Base-by-base conservation (phyloP, 2,113 vertebrate species). In the Sebastes fasciatus region DNA sequence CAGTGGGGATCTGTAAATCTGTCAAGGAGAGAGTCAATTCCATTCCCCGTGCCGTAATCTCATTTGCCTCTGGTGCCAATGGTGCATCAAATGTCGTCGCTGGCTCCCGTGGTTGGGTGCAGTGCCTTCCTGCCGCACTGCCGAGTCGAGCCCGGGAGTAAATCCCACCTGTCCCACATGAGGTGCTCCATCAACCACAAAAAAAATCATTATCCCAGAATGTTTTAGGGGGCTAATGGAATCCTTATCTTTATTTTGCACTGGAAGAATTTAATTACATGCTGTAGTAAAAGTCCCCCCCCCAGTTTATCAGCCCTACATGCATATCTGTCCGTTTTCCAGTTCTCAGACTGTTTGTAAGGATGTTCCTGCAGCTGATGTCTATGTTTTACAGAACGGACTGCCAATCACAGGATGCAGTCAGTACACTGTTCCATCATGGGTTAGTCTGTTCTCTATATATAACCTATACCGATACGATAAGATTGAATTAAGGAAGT, bases 1-100 rank as follows among this genome's bases (percentile, higher is more conserved):
- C 94, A 88, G 93, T 60, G 81, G 93, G 93, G 94, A 95, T 95
- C 93, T 88, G 93, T 95, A 95, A 95, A 96, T 96, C 94, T 95
- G 94, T 95, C 94, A 94, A 86, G 77, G 89, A 93, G 87, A 86
- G 84, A 92, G 93, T 94, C 93, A 91, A 90, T 94, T 95, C 91
- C 93, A 92, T 94, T 95, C 86, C 84, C 79, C 71, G 80, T 73
- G 75, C 88, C 48, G 86, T 94, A 96, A 95, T 95, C 93, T 95
- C 92, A 95, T 95, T 96, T 96, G 94, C 94, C 92, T 95, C 90
- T 63, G 91, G 91, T 94, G 93, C 92, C 92, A 93, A 88, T 91
- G 90, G 92, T 89, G 94, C 93, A 93, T 94, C 94, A 91, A 92
- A 94, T 93, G 91, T 90, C 76, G 57, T 82, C 6, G 73, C 86